Base-by-base conservation (phyloP, 2,113 vertebrate genomes). In the Eolophus roseicapilla region DNA sequence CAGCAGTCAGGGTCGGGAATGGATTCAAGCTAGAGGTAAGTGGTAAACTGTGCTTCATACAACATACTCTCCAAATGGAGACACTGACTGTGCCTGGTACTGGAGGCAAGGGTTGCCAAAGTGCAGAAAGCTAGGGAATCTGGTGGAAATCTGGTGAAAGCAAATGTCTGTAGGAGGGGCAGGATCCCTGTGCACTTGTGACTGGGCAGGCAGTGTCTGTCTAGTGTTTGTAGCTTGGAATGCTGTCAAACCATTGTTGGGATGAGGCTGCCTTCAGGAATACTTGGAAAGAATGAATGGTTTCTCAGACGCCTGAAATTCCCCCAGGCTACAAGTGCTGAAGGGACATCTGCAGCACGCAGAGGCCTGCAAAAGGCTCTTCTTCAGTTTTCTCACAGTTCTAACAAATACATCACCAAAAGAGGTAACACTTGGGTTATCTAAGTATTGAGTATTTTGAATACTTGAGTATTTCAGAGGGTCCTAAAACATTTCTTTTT, bases 241-340 rank as follows among this genome's bases (percentile, higher is more conserved):
- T 11, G 9, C 12, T 33, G 8, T 35, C 43, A 16, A 35, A 9
- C 4, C 4, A 1, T 10, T 46, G 25, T 0, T 21, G 46, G 33
- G 17, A 47, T 13, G 7, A 62, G 25, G 12, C 41, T 11, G 11
- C 25, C 62, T 70, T 37, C 19, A 37, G 59, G 59, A 67, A 43
- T 5, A 39, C 17, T 55, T 39, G 3, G 11, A 43, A 49, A 44
- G 16, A 11, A 8, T 0, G 0, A 10, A 17, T 12, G 39, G 18
- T 18, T 3, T 80, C 41, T 8, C 6, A 71, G 28, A 62, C 57
- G 10, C 37, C 43, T 19, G 76, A 5, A 11, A 43, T 17, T 65
- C 17, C n/a, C 16, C 9, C 18, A 12, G 2, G 15, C 8, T 29
- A 0, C 0, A 3, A 62, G 27, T 0, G 0, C 37, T 39, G 39